Evolutionary conservation across 2,113 vertebrate genomes (phyloP).

Genomic region (Lasiurus borealis): DNA sequence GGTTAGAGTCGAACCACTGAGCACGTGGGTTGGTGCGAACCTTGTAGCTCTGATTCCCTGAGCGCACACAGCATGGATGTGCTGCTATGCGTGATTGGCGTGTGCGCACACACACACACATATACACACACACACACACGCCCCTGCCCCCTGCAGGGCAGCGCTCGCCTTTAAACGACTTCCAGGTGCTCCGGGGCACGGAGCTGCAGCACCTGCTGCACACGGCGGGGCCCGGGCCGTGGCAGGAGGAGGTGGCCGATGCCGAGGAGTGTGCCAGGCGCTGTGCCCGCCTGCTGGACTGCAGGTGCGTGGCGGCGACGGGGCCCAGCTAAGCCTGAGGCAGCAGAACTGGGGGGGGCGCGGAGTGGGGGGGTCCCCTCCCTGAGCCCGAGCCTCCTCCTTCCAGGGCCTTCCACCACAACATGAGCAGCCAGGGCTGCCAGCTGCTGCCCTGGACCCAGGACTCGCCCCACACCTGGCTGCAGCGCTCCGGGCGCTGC

Average conservation of each 20-base stretch:
- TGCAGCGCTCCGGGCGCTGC: slow-evolving; percentile 93
- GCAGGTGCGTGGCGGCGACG: slow-evolving; percentile 88
- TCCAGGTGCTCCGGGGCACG: slow-evolving; percentile 93
- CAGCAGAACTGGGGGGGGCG: too few species aligned
- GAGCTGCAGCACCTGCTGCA: slow-evolving; percentile 87
- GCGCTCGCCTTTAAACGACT: slow-evolving; percentile 94
- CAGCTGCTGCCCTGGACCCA: slow-evolving; percentile 95
- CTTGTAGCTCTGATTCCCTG: background rate
- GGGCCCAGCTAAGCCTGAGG: too few species aligned
- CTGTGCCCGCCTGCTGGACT: slow-evolving; percentile 89
- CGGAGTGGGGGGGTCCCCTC: too few species aligned
- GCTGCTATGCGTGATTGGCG: background rate
- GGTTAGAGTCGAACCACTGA: too few species aligned
- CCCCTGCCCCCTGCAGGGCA: slow-evolving; percentile 82
- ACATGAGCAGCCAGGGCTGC: slow-evolving; percentile 90
- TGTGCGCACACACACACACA: too few species aligned
- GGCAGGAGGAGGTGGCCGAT: slow-evolving; percentile 77
- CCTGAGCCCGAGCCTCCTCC: too few species aligned
- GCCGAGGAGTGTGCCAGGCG: slow-evolving; percentile 92
- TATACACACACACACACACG: too few species aligned
- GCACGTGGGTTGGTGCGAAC: background rate
- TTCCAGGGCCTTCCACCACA: slow-evolving; percentile 94
- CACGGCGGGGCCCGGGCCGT: slow-evolving; percentile 43
- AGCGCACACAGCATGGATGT: background rate
- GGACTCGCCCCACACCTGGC: slow-evolving; percentile 86